Evolutionary conservation across 2,797 vertebrate genomes (phyloP).

Genomic region (Sparidentex hasta): DNA sequence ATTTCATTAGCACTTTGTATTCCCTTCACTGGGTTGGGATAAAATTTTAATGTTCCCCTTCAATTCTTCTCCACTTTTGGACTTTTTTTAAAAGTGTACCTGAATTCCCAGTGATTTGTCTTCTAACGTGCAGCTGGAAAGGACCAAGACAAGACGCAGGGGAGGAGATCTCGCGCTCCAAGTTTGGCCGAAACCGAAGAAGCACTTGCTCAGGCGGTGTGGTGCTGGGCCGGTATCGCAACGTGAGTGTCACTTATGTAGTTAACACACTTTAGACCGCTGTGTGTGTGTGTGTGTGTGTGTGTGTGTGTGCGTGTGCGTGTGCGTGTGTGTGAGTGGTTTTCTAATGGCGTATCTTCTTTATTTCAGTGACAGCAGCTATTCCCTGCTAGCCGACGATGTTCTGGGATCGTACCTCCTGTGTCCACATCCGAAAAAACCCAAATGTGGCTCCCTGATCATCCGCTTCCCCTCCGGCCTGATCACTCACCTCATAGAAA

Average conservation of each 20-base stretch:
- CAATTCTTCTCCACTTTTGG: not conserved
- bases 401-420: conserved; percentile 92
- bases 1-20: conserved; percentile 5
- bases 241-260: conserved; percentile 81
- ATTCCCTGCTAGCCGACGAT: conserved; percentile 88
- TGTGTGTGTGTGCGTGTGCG: too few relatives aligned
- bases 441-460: conserved; percentile 86
- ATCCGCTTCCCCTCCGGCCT: conserved; percentile 89
- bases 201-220: conserved; percentile 90
- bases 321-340: too few relatives aligned
- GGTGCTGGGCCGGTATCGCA: conserved; percentile 91
- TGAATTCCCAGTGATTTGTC: conserved; percentile 9
- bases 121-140: conserved; percentile 73
- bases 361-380: conserved; percentile 85
- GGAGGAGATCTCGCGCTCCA: conserved; percentile 58
- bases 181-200: conserved; percentile 91
- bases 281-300: too few relatives aligned
- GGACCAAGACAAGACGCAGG: conserved; percentile 34
- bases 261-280: not conserved
- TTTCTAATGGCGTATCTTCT: conserved; percentile 1
- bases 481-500: conserved; percentile 84
- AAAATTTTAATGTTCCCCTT: not conserved
- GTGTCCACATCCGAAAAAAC: conserved; percentile 85
- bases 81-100: conserved; percentile 7
- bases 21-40: conserved; percentile 13